Evolutionary conservation across 2,888 invertebrate species (phyloP).

Genomic region (Xestia sexstrigata): DNA sequence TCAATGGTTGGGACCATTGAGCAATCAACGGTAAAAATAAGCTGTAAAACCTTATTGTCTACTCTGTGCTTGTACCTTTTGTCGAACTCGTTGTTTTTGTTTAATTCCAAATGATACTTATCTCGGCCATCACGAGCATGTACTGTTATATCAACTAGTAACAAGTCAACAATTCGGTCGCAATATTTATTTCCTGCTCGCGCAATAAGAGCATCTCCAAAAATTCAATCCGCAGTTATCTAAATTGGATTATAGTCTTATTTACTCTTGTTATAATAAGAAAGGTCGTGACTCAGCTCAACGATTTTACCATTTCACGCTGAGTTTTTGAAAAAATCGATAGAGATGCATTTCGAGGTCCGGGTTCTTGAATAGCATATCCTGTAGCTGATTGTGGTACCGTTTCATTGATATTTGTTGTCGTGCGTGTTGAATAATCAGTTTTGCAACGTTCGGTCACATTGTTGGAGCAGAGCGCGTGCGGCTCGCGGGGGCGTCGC

Average conservation of each 20-base stretch:
- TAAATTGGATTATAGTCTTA: slow-evolving; percentile 77
- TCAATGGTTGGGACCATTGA: slow-evolving; percentile 76
- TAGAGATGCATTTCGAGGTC: slow-evolving; percentile 28
- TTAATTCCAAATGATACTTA: slow-evolving; percentile 78
- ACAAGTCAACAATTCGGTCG: slow-evolving; percentile 77
- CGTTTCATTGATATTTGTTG: slow-evolving; percentile 66
- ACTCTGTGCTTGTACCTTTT: slow-evolving; percentile 73
- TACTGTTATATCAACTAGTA: slow-evolving; percentile 81
- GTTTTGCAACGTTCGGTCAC: slow-evolving; percentile 83
- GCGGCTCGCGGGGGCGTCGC: slow-evolving; percentile 84
- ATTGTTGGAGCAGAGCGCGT: slow-evolving; percentile 73
- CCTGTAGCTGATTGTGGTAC: slow-evolving; percentile 19
- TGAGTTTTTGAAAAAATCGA: slow-evolving; percentile 65
- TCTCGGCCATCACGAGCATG: slow-evolving; percentile 81
- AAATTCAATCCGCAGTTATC: slow-evolving; percentile 76
- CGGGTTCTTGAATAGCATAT: slow-evolving; percentile 35
- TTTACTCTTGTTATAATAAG: slow-evolving; percentile 69
- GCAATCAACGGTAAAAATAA: no score
- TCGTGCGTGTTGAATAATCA: slow-evolving; percentile 84
- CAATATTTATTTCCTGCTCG: slow-evolving; percentile 76
- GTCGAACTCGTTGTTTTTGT: slow-evolving; percentile 78
- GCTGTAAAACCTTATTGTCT: slow-evolving; percentile 76
- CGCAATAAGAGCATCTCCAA: slow-evolving; percentile 72
- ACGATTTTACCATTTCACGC: slow-evolving; percentile 70
- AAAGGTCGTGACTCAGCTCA: slow-evolving; percentile 73